These are phyloP conservation scores for Gorsachius magnificus DNA, from an alignment of 2,797 vertebrate genomes.

Conservation along the genomic window DNA sequence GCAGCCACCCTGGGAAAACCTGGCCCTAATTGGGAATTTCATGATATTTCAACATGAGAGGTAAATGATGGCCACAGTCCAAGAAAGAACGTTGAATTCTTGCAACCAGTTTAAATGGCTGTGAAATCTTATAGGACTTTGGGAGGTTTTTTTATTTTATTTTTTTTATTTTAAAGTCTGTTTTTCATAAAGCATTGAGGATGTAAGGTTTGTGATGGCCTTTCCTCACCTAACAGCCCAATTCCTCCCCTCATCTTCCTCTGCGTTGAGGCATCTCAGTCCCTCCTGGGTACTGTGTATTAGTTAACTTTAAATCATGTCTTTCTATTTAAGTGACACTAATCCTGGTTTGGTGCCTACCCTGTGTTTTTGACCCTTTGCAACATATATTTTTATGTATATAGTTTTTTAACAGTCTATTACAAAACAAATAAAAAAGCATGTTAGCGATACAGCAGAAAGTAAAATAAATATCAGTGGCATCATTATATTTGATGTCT, in stretches of 20 bases:
- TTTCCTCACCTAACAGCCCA: background rate
- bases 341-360: background rate
- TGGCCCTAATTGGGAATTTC: background rate
- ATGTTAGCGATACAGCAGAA: background rate
- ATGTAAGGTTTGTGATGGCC: background rate
- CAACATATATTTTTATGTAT: background rate
- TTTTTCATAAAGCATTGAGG: background rate
- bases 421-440: background rate
- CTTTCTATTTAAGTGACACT: background rate
- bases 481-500: conserved; percentile 7
- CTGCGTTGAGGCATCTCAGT: background rate
- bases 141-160: too few species aligned
- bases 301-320: background rate
- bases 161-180: background rate
- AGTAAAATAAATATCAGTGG: background rate
- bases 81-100: background rate
- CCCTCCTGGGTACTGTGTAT: background rate
- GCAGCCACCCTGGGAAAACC: background rate
- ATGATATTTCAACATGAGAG: background rate
- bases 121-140: background rate
- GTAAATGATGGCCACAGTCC: background rate
- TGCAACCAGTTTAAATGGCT: background rate
- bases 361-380: background rate
- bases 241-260: background rate
- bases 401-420: background rate